phyloP scores from a whole-genome alignment of 2,797 vertebrate species.

The Onychomys torridus region DNA sequence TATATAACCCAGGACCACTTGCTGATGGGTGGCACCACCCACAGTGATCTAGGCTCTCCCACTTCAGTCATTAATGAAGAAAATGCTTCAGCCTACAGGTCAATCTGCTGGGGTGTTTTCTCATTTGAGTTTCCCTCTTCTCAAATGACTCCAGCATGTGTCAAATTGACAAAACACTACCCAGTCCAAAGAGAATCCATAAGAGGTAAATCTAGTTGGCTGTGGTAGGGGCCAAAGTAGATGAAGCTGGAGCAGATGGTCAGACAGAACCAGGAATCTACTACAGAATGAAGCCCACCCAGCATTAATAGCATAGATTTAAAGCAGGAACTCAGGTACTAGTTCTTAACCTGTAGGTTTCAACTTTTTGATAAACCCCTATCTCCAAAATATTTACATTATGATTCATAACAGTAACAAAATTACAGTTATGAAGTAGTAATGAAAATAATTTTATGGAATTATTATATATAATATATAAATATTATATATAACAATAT shows the following conservation, averaged over 20 bases:
- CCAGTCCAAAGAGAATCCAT: not conserved
- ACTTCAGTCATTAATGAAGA: not conserved
- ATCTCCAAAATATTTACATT: not conserved
- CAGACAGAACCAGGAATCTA: not conserved
- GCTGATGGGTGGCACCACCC: not conserved
- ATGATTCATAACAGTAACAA: not conserved
- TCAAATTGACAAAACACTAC: not conserved
- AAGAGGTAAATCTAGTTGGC: not conserved
- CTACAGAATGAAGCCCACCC: not conserved
- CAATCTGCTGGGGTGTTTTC: not conserved
- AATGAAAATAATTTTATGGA: not conserved
- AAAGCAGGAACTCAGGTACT: not conserved
- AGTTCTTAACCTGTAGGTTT: not conserved
- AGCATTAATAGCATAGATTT: not conserved
- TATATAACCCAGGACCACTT: not conserved
- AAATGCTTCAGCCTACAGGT: not conserved
- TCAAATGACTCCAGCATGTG: not conserved
- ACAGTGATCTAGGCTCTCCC: not conserved
- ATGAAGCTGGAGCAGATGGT: not conserved
- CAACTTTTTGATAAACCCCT: not conserved
- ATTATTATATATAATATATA: not conserved
- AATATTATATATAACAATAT: too few species aligned
- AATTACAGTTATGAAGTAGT: not conserved
- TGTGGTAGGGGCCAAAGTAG: not conserved
- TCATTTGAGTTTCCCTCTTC: not conserved